Base-by-base conservation (phyloP, 2,888 invertebrate genomes). In the Thereva unica region DNA sequence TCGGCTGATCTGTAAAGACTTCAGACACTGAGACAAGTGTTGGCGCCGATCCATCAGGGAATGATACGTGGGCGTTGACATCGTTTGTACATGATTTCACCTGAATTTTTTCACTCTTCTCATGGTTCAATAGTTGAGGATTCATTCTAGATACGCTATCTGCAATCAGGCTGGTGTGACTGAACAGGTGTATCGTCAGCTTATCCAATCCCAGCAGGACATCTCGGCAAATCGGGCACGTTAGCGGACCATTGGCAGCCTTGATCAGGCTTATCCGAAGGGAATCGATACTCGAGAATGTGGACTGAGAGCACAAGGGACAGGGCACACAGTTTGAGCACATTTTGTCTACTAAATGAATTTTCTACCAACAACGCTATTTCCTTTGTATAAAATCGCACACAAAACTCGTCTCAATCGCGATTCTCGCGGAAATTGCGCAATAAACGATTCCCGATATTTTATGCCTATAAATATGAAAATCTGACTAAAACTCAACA, bases 181-280 rank as follows among this genome's bases (percentile, higher is more conserved):
- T 87, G 75, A 92, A 92, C 71, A 93, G 82, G 79, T 93, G 92
- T 75, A 92, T 91, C 0, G 92, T 92, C 59, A 92, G 82, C 82
- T 92, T 92, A 78, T 92, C 92, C 71, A 93, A 83, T 1, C 92
- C 92, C 70, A 86, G 81, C 23, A 92, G 83, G 72, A 87, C 83
- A 74, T 92, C 91, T 74, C 87, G 85, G 76, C 93, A 93, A 69
- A 92, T 86, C 9, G 92, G 92, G 77, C 93, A 93, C 64, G 84
- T 77, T 72, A 92, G 82, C 70, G 87, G 88, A 69, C 90, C 87
- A 55, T 90, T 91, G 10, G 92, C 89, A 47, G 89, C 89, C 75
- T 85, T 86, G 69, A 92, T 89, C 64, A 93, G 83, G 72, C 88
- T 87, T 67, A 88, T 84, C 76, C 90, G 84, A 71, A 93, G 80